Evolutionary conservation across 2,113 vertebrate genomes (phyloP).

Genomic region (Chlamydotis undulata): DNA sequence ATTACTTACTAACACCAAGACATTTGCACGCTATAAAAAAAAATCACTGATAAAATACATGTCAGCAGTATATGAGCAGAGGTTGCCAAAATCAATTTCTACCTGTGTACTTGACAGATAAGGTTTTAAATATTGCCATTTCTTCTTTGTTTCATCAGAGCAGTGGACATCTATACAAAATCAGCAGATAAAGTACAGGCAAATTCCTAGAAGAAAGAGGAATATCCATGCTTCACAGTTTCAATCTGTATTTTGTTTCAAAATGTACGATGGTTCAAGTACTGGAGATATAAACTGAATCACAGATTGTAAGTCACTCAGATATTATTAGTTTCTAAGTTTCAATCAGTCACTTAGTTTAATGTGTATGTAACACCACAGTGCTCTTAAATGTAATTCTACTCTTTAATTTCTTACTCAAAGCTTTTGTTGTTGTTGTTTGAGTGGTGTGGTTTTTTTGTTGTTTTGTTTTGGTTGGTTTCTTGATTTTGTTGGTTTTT

Average conservation of each 20-base stretch:
- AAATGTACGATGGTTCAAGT: neutral
- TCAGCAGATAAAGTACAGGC: neutral
- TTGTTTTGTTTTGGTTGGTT: neutral
- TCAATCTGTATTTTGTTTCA: neutral
- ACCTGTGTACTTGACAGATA: neutral
- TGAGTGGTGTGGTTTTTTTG: accelerated
- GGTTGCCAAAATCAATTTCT: neutral
- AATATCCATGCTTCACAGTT: neutral
- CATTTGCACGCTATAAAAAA: neutral
- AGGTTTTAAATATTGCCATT: neutral
- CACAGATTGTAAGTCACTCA: neutral
- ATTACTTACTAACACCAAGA: neutral
- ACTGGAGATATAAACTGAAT: neutral
- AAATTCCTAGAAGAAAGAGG: neutral
- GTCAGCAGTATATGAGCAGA: neutral
- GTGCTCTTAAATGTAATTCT: neutral
- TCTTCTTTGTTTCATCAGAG: neutral
- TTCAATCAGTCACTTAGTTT: neutral
- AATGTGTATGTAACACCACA: neutral
- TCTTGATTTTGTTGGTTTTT: neutral
- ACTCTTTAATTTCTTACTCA: neutral
- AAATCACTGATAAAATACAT: neutral
- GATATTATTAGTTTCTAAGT: neutral
- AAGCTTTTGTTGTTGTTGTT: neutral
- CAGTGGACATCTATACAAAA: neutral